A percentile compares a stretch with the other conserved stretches of the same genome.
Evolutionary conservation across 1,140 invertebrate genomes (phyloP).

Genomic region (Eubasilissa regina): DNA sequence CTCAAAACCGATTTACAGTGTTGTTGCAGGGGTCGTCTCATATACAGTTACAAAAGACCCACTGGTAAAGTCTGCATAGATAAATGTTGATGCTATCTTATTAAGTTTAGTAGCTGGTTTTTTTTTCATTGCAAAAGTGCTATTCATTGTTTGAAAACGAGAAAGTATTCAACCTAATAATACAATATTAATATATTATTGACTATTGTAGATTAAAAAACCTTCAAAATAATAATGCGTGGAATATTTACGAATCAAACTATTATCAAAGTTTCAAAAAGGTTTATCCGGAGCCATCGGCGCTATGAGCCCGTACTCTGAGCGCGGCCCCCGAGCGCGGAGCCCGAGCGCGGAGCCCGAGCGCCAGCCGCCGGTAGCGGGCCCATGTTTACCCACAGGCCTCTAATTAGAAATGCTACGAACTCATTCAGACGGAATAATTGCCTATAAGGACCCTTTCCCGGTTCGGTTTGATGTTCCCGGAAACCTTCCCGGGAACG

Average conservation of each 20-base stretch:
- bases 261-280: slow-evolving; percentile 8
- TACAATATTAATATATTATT: too few species aligned
- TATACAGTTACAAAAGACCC: too few species aligned
- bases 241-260: slow-evolving; percentile 43
- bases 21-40: too few species aligned
- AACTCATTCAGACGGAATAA: slow-evolving; percentile 59
- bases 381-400: slow-evolving; percentile 34
- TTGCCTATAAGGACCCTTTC: slow-evolving; percentile 49
- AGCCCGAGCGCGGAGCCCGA: neutral
- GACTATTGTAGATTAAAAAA: too few species aligned
- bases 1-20: too few species aligned
- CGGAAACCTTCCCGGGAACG: slow-evolving; percentile 5
- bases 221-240: too few species aligned
- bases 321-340: neutral
- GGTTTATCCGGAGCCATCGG: slow-evolving; percentile 11
- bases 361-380: neutral
- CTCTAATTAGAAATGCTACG: slow-evolving; percentile 60
- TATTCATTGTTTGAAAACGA: too few species aligned
- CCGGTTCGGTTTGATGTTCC: slow-evolving; percentile 28
- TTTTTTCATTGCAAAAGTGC: too few species aligned
- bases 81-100: too few species aligned
- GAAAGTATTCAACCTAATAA: too few species aligned
- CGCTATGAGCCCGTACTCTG: neutral
- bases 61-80: too few species aligned
- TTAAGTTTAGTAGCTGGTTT: too few species aligned